These are phyloP conservation scores for Echeneis naucrates DNA, from an alignment of 2,797 vertebrate genomes.

Conservation along the genomic window DNA sequence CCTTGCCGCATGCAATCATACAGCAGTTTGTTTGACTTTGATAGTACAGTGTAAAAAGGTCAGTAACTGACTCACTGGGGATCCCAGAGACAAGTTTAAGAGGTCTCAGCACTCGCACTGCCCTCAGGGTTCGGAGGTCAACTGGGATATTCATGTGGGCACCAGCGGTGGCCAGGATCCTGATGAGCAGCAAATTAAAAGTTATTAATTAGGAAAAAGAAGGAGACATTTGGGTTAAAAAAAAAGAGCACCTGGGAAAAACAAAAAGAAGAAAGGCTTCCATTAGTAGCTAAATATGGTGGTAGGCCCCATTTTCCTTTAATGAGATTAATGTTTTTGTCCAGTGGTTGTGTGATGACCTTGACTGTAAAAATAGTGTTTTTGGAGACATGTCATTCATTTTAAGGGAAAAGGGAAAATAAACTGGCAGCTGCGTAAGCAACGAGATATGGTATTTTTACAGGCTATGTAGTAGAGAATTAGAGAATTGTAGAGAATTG, in stretches of 20 bases:
- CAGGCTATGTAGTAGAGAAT: constrained; percentile 47
- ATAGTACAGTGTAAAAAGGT: constrained; percentile 9
- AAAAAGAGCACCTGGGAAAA: constrained; percentile 34
- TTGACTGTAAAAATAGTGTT: constrained; percentile 23
- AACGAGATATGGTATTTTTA: constrained; percentile 31
- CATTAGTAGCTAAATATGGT: constrained; percentile 41
- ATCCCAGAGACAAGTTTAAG: constrained; percentile 99
- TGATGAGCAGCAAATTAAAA: constrained; percentile 65
- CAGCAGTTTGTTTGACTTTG: background rate
- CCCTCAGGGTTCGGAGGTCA: constrained; percentile 95
- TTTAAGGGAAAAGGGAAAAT: constrained; percentile 24
- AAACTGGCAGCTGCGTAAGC: constrained; percentile 24
- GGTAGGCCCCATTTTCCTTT: constrained; percentile 12
- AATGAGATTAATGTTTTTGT: constrained; percentile 38
- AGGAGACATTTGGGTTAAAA: constrained; percentile 27
- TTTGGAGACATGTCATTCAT: constrained; percentile 37
- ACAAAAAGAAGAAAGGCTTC: constrained; percentile 27
- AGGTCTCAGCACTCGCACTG: constrained; percentile 95
- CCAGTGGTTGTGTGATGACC: constrained; percentile 20
- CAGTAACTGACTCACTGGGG: constrained; percentile 90
- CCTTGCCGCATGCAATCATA: background rate
- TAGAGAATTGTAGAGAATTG: too few relatives aligned
- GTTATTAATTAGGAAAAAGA: constrained; percentile 21
- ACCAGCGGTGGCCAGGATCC: constrained; percentile 96
- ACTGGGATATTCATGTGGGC: constrained; percentile 99